Percentiles rank a stretch among this genome's conserved stretches.
phyloP scores from a whole-genome alignment of 2,888 invertebrate species.

The Auanema freiburgensis region DNA sequence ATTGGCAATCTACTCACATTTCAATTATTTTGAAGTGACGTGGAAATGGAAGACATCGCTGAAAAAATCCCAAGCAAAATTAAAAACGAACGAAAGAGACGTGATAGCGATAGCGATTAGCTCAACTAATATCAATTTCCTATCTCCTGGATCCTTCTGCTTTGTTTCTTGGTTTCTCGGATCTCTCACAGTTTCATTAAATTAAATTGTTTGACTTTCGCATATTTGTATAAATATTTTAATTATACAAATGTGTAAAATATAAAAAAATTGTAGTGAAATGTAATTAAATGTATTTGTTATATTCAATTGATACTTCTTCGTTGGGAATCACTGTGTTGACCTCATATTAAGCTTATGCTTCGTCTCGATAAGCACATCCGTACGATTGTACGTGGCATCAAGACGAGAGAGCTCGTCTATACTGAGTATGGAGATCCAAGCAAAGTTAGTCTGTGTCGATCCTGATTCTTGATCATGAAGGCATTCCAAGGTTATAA shows the following conservation, averaged over 20 bases:
- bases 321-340: too few species aligned
- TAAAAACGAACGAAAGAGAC: conserved; percentile 19
- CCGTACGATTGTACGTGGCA: conserved; percentile 1
- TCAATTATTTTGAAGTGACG: background rate
- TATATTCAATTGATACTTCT: too few species aligned
- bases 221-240: too few species aligned
- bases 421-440: conserved; percentile 57
- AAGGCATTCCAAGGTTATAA: conserved; percentile 24
- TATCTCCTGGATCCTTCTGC: too few species aligned
- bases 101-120: conserved; percentile 20
- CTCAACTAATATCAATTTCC: background rate
- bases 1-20: background rate
- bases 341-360: too few species aligned
- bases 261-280: too few species aligned
- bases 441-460: conserved; percentile 30
- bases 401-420: conserved; percentile 37
- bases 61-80: conserved; percentile 11
- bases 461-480: background rate
- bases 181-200: too few species aligned
- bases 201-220: too few species aligned
- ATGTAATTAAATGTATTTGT: too few species aligned
- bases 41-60: background rate
- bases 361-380: too few species aligned
- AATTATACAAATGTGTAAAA: too few species aligned
- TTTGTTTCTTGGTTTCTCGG: too few species aligned